phyloP scores from a whole-genome alignment of 2,797 vertebrate genomes.

The Amniataba percoides region DNA sequence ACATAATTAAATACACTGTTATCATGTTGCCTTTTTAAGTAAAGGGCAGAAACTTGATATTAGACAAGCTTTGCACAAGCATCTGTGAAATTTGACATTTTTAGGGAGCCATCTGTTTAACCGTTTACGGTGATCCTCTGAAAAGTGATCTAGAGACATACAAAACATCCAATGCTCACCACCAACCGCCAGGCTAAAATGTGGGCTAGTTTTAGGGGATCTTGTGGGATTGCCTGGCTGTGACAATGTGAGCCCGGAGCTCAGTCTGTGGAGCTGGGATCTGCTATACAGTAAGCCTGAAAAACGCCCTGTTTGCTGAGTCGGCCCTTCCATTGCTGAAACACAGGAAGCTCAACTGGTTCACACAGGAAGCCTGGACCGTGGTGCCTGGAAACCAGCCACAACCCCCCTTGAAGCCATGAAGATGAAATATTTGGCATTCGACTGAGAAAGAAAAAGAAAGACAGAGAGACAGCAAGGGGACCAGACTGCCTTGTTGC shows the following conservation, averaged over 20 bases:
- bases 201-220: slow-evolving; percentile 8
- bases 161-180: slow-evolving; percentile 19
- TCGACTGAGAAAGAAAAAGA: slow-evolving; percentile 15
- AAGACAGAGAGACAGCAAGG: not conserved
- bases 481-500: slow-evolving; percentile 12
- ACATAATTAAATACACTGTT: not conserved
- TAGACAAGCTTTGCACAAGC: slow-evolving; percentile 15
- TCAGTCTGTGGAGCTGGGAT: slow-evolving; percentile 41
- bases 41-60: not conserved
- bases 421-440: slow-evolving; percentile 45
- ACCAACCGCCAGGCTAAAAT: slow-evolving; percentile 2
- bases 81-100: slow-evolving; percentile 49
- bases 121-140: slow-evolving; percentile 22
- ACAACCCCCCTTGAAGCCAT: slow-evolving; percentile 35
- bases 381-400: slow-evolving; percentile 54
- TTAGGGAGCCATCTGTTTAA: slow-evolving; percentile 48
- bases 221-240: slow-evolving; percentile 37
- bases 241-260: slow-evolving; percentile 34
- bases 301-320: slow-evolving; percentile 54
- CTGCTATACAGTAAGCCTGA: slow-evolving; percentile 47
- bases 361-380: slow-evolving; percentile 72
- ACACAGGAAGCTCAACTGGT: slow-evolving; percentile 72
- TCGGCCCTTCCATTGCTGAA: slow-evolving; percentile 65
- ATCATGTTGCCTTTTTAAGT: not conserved
- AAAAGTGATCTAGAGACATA: slow-evolving; percentile 27